A percentile compares a stretch with the other conserved stretches of the same genome.
Evolutionary conservation across 1,140 invertebrate genomes (phyloP).

Genomic region (Microplitis mediator): DNA sequence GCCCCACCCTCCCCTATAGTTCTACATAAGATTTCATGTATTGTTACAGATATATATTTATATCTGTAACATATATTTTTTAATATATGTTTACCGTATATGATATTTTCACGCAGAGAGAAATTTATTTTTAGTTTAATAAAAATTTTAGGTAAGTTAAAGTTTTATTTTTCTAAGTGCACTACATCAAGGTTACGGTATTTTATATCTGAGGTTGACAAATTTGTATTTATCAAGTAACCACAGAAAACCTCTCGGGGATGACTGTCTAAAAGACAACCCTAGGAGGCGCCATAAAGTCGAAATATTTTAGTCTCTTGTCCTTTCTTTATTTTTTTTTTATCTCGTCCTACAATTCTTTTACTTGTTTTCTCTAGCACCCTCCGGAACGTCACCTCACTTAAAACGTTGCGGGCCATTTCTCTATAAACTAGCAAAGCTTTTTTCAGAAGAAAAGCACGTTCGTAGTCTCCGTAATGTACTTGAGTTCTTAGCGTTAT

Average conservation of each 20-base stretch:
- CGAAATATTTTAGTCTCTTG: slow-evolving; percentile 24
- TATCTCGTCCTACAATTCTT: slow-evolving; percentile 19
- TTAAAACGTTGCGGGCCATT: slow-evolving; percentile 5
- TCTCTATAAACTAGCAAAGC: neutral
- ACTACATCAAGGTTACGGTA: neutral
- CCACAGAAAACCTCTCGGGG: neutral
- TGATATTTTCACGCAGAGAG: too few species aligned
- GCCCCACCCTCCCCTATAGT: too few species aligned
- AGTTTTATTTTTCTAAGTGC: neutral
- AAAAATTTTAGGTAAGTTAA: too few species aligned
- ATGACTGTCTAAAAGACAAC: slow-evolving; percentile 23
- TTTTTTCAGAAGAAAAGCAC: neutral
- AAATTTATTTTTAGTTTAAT: too few species aligned
- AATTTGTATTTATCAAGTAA: neutral
- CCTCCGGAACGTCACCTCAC: slow-evolving; percentile 16
- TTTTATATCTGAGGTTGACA: neutral
- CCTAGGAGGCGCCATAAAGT: slow-evolving; percentile 34
- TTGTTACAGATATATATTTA: too few species aligned
- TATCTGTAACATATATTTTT: too few species aligned
- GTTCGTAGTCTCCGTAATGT: neutral
- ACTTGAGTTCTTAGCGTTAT: neutral
- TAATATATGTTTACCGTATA: too few species aligned
- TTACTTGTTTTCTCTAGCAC: slow-evolving; percentile 24
- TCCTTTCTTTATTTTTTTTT: neutral
- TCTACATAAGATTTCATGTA: too few species aligned